Base-by-base conservation (phyloP, 1,140 invertebrate genomes). In the Magallana ariakensis region DNA sequence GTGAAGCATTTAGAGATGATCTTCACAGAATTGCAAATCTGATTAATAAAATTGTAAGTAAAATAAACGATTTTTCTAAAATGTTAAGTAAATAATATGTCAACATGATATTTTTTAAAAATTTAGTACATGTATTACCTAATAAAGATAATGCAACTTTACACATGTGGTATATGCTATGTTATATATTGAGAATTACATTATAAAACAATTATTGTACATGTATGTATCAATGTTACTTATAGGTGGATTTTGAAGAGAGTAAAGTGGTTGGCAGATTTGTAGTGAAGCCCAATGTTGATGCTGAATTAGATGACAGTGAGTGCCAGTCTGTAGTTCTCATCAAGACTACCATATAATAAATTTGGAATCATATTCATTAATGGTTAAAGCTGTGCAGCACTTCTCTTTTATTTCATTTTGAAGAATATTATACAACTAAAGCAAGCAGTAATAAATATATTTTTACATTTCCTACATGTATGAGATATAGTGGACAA, bases 241-340 rank as follows among this genome's bases (percentile, higher is more conserved):
- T 93, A 15, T 82, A 95, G 89, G 95, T 97, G 85, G 97, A 97
- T 92, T 96, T 97, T 92, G 96, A 96, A 19, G 94, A 96, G 82
- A 96, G 96, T 16, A 96, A 95, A 89, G 91, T 93, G 8, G 95
- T 96, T 89, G 95, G 95, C 83, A 95, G 96, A 91, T 96, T 97
- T 91, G 95, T 96, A 1, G 96, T 97, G 0, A 96, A 96, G 90
- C 91, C 95, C 58, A 96, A 96, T 66, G 95, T 97, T 1, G 96
- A 97, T 93, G 92, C 95, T 1, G 95, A 96, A 58, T 93, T 97
- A 54, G 97, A 97, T 93, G 96, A 97, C 94, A 96, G 95, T 95
- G 91, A 90, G 92, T 89, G 26, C 80, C 33, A 22, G 15, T 55
- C 19, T 62, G 2, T 46, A 46, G 33, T 46, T 46, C 33, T 46